Evolutionary conservation across 2,113 vertebrate genomes (phyloP).

Genomic region (Mustelus asterias): DNA sequence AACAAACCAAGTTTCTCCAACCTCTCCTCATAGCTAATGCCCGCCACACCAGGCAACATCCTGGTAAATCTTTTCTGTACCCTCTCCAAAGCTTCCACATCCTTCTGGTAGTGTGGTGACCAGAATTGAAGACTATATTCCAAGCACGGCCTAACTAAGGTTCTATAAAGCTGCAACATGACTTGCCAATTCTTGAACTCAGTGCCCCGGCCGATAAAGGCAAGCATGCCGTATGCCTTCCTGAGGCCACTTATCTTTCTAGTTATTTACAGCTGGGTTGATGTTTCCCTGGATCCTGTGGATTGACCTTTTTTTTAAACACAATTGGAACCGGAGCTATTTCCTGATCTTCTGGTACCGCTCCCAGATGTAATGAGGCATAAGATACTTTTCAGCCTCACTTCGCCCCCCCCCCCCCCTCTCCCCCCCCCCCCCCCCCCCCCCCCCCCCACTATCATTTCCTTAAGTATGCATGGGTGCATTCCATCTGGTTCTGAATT

Average conservation of each 20-base stretch:
- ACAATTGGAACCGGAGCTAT: neutral
- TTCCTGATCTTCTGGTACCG: neutral
- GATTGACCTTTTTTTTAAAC: neutral
- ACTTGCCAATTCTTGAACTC: no score
- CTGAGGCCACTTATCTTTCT: neutral
- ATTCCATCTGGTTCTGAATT: neutral
- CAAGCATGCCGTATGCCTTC: no score
- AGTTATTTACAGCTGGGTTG: neutral
- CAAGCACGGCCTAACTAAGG: no score
- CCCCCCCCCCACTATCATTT: neutral
- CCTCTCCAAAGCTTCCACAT: no score
- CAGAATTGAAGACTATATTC: no score
- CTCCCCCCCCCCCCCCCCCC: neutral
- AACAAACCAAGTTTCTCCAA: no score
- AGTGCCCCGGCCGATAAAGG: no score
- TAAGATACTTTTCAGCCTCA: neutral
- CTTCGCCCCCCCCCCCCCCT: neutral
- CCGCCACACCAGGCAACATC: no score
- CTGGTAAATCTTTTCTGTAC: no score
- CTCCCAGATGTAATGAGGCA: neutral
- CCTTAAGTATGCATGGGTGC: slow-evolving; percentile 17
- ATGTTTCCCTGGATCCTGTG: neutral
- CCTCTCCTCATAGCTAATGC: no score
- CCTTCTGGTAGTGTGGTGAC: no score
- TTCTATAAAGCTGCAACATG: no score